These are phyloP conservation scores for Drosophila asahinai DNA, from an alignment of 1,140 invertebrate species.

Conservation along the genomic window DNA sequence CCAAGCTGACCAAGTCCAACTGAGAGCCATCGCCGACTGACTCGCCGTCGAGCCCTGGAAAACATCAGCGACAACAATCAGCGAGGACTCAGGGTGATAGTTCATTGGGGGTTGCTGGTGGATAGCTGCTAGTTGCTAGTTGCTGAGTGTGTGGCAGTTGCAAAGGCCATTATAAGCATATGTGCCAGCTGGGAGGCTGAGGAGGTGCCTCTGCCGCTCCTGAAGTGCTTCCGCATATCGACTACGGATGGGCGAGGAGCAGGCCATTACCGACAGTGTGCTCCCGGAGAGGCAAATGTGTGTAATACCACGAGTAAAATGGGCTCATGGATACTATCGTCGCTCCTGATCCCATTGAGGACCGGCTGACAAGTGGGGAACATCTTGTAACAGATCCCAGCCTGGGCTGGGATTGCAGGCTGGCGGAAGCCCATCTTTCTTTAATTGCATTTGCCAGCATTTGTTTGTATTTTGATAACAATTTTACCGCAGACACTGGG, in stretches of 20 bases:
- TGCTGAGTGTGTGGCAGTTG: conserved; percentile 58
- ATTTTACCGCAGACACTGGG: conserved; percentile 39
- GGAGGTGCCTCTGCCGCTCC: conserved; percentile 9
- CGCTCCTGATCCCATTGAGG: conserved; percentile 30
- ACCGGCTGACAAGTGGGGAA: conserved; percentile 29
- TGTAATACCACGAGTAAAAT: conserved; percentile 48
- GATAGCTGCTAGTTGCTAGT: conserved; percentile 10
- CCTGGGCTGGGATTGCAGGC: background rate
- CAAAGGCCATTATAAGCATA: conserved; percentile 78
- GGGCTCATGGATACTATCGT: conserved; percentile 8
- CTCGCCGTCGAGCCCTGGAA: background rate
- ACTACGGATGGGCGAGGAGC: conserved; percentile 14
- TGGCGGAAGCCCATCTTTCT: background rate
- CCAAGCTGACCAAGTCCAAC: background rate
- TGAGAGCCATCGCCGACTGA: background rate
- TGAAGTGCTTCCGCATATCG: conserved; percentile 58
- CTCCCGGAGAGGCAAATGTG: conserved; percentile 58
- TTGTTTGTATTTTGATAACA: conserved; percentile 54
- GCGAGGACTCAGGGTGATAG: conserved; percentile 19
- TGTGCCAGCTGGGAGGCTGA: conserved; percentile 52
- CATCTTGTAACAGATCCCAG: conserved; percentile 6
- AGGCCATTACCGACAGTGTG: conserved; percentile 24
- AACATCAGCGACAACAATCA: conserved; percentile 29
- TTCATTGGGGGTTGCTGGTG: conserved; percentile 3
- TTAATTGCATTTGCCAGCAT: conserved; percentile 32